Conservation (phyloP, 2,888 invertebrate species). For the Morinoia aosen region DNA sequence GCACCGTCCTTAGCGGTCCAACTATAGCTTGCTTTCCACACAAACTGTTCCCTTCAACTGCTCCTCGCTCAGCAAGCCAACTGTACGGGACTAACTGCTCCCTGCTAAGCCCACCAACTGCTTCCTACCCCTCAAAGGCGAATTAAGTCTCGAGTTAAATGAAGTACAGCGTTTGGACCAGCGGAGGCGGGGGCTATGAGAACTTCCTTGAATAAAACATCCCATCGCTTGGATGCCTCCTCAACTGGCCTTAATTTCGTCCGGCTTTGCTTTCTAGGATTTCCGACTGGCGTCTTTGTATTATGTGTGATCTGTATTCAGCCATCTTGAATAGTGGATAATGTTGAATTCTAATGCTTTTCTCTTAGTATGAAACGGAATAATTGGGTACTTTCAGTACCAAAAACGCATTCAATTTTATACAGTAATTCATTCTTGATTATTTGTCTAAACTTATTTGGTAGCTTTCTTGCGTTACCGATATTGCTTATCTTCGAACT, state of each 20-base stretch:
- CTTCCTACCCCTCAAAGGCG: neutral
- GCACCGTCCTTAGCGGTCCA: neutral
- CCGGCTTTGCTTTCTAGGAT: neutral
- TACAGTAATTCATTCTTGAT: neutral
- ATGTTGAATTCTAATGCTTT: neutral
- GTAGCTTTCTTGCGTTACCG: neutral
- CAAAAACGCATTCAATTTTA: too few species aligned
- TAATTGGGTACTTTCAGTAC: too few species aligned
- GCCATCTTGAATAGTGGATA: neutral
- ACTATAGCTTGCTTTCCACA: neutral
- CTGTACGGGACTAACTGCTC: neutral
- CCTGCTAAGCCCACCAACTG: neutral
- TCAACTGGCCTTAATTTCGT: slow-evolving; percentile 7
- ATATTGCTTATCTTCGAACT: neutral
- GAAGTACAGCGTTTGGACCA: slow-evolving; percentile 10
- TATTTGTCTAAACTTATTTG: neutral
- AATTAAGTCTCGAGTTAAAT: slow-evolving; percentile 16
- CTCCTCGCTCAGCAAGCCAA: neutral
- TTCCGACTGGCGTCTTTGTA: neutral
- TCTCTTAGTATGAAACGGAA: neutral
- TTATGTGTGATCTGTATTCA: neutral
- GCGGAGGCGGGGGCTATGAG: neutral
- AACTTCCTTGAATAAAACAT: slow-evolving; percentile 19
- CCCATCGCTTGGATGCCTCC: slow-evolving; percentile 1
- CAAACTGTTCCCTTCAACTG: neutral